Percentiles rank a stretch among this genome's conserved stretches.
These are phyloP conservation scores for Oxyruncus cristatus DNA, from an alignment of 2,113 vertebrate species.

Conservation along the genomic window DNA sequence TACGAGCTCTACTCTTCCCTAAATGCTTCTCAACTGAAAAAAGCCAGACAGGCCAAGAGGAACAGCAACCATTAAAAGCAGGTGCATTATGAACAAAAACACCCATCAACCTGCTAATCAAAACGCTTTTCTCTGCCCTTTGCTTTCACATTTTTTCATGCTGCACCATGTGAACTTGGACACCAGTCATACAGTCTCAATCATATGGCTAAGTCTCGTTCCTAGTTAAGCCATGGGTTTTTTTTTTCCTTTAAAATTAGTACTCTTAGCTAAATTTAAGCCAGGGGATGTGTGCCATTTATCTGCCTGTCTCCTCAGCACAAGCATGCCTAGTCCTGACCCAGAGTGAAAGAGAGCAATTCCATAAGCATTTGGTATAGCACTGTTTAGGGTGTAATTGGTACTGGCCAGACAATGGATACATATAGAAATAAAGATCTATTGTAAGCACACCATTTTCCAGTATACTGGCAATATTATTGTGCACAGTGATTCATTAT, in stretches of 20 bases:
- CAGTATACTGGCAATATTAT: conserved; percentile 17
- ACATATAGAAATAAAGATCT: conserved; percentile 46
- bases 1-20: neutral
- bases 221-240: neutral
- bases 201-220: neutral
- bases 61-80: neutral
- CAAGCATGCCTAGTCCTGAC: neutral
- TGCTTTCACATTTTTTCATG: neutral
- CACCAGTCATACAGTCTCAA: neutral
- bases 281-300: neutral
- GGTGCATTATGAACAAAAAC: neutral
- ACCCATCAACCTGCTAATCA: neutral
- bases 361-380: neutral
- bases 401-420: conserved; percentile 15
- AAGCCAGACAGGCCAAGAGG: neutral
- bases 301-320: neutral
- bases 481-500: conserved; percentile 50
- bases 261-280: neutral
- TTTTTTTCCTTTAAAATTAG: neutral
- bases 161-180: neutral
- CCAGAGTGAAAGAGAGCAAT: neutral
- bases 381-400: neutral
- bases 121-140: neutral
- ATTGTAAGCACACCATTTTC: neutral
- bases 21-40: neutral